Percentiles rank a stretch among this genome's conserved stretches.
phyloP scores from a whole-genome alignment of 2,113 vertebrate genomes.

The Pseudopodoces humilis region DNA sequence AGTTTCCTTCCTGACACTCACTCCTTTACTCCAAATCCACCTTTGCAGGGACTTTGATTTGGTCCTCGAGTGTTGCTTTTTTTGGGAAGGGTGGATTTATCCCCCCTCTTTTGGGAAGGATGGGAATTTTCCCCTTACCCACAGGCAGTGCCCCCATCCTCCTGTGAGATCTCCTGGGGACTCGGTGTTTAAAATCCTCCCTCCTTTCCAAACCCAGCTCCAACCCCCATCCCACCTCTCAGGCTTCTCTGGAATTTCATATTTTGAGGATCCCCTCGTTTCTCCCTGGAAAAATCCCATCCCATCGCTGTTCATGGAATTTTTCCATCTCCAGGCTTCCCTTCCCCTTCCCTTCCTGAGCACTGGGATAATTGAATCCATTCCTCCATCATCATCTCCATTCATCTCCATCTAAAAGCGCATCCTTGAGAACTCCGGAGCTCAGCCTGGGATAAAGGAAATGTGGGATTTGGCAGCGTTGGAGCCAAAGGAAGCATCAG shows the following conservation, averaged over 20 bases:
- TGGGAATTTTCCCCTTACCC: neutral
- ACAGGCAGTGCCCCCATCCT: neutral
- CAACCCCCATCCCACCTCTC: neutral
- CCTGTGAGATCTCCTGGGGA: neutral
- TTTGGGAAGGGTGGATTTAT: neutral
- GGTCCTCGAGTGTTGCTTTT: neutral
- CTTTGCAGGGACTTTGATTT: neutral
- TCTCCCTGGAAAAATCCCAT: neutral
- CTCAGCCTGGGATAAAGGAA: neutral
- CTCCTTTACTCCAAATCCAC: neutral
- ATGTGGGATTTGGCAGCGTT: neutral
- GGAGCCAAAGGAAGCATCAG: neutral
- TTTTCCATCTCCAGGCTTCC: neutral
- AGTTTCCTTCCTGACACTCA: neutral
- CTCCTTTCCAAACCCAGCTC: neutral
- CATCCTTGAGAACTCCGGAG: neutral
- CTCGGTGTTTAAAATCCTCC: neutral
- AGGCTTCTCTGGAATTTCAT: neutral
- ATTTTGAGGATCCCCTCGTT: neutral
- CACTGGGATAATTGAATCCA: neutral
- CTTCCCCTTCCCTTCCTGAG: neutral
- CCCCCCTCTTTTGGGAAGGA: neutral
- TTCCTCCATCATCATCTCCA: neutral
- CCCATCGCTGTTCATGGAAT: neutral
- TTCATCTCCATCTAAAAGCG: neutral